These are phyloP conservation scores for Mesitornis unicolor DNA, from an alignment of 2,113 vertebrate species.

Conservation along the genomic window DNA sequence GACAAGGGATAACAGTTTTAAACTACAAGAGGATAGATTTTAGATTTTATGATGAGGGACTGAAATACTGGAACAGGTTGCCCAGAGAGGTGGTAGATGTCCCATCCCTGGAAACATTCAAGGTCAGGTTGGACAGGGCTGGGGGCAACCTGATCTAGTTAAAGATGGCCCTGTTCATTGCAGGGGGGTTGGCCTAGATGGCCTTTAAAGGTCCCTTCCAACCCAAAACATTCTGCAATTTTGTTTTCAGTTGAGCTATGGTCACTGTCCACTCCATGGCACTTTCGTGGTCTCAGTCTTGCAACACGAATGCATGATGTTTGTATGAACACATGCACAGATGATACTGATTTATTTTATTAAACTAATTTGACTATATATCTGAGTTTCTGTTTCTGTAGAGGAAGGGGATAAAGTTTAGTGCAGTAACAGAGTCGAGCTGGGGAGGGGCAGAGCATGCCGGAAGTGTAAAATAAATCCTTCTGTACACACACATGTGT, in stretches of 20 bases:
- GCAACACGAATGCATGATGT: fast-evolving
- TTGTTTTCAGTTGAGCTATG: too few relatives aligned
- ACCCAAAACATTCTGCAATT: too few relatives aligned
- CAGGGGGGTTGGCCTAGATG: not conserved
- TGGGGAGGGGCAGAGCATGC: not conserved
- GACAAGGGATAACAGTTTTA: not conserved
- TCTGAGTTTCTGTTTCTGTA: not conserved
- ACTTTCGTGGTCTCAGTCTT: not conserved
- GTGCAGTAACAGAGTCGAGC: not conserved
- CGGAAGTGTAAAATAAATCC: not conserved
- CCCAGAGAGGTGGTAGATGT: not conserved
- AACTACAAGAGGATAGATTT: not conserved
- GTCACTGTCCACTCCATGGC: not conserved
- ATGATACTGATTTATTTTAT: not conserved
- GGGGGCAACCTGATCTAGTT: not conserved
- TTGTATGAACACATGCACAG: not conserved
- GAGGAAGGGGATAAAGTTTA: not conserved
- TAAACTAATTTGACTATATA: not conserved
- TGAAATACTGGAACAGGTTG: not conserved
- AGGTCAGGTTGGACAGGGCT: not conserved
- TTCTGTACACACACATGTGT: not conserved
- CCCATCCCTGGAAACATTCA: not conserved
- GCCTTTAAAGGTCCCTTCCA: not conserved
- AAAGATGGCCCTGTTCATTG: not conserved
- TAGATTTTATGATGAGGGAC: not conserved